Evolutionary conservation across 2,888 invertebrate species (phyloP), one percentile per base, ranked within the genome.

Genomic region (Aspidiotus rigidus): DNA sequence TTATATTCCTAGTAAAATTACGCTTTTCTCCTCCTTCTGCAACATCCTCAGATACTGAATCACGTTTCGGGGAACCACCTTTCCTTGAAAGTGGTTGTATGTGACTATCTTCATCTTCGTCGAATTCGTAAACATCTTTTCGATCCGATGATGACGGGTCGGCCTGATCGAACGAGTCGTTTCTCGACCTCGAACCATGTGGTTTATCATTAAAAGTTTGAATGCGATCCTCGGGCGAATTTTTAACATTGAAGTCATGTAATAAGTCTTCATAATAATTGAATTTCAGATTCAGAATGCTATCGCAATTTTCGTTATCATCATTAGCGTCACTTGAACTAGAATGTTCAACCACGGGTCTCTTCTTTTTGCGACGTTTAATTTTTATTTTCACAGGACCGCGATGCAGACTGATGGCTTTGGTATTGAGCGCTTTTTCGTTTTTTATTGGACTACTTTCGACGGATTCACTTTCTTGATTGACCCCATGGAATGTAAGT

Each of bases 51-150:
- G 15, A 15, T 28, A 60, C 44, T 6, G 13, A 16, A n/a, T 49
- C 59, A 60, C 8, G 59, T 49, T 57, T 15, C 7, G 54, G 7
- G 3, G 60, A 6, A 49, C 39, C n/a, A 13, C 13, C 49, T 15
- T 67, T 67, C 15, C 67, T 40, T n/a, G 53, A 59, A 16, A 67
- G 28, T 15, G 67, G 67, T 10, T 67, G 67, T 49, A 67, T 67
- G 16, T 17, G 17, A 40, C 42, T 49, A 28, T 67, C 67, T 53
- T 67, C 67, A n/a, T 60, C 57, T 28, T 67, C 67, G 53, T 67
- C 59, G 11, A 67, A 67, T 15, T 67, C 67, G 49, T 67, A 67
- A 40, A 67, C 67, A 41, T 67, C 67, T 67, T 67, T 67, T 15
- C 15, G 17, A 15, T 60, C 49, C 2, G 28, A 28, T 28, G 28